Evolutionary conservation across 2,797 vertebrate species (phyloP), one percentile per base, ranked within the genome.

Genomic region (Anniella stebbinsi): DNA sequence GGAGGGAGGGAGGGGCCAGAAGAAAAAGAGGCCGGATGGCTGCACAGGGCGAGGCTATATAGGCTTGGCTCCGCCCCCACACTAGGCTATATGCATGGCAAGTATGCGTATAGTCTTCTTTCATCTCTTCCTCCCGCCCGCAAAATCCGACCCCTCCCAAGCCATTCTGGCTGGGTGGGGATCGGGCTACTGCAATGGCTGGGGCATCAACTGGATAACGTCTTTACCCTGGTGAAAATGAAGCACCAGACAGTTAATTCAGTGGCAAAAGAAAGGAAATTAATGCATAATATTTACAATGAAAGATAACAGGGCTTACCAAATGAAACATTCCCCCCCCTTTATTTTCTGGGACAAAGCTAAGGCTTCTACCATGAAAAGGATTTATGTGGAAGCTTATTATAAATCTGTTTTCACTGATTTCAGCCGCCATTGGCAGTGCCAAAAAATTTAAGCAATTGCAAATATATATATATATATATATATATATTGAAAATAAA

Each of bases 241-340:
- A 80, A 95, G 87, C 12, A 92, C 0, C 23, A 89, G 36, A 63
- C 9, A 9, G 87, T 87, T 93, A 89, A 91, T 90, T 92, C 72
- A 80, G 21, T 48, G 92, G 73, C 41, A 33, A 2, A 36, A 63
- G 38, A 84, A 80, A 90, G 93, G 51, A 92, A 69, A 86, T 84
- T 88, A 86, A 38, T 89, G 30, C 70, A 87, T 94, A 93, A 91
- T 91, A 91, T 92, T 93, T 94, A 91, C 69, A 94, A 82, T 86
- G 73, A 45, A 81, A 87, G 41, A 86, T 88, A 95, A 69, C 23
- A 77, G 73, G 15, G 23, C 25, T 21, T 91, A 91, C n/a, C 84
- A 86, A 94, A 90, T 28, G 2, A 92, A 93, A 91, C 93, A 88
- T 38, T 67, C 13, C 4, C 57, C 70, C 90, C 72, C 72, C 63